A percentile compares a stretch with the other conserved stretches of the same genome.
phyloP scores from a whole-genome alignment of 2,888 invertebrate genomes.

The Amblyjoppa fuscipennis region DNA sequence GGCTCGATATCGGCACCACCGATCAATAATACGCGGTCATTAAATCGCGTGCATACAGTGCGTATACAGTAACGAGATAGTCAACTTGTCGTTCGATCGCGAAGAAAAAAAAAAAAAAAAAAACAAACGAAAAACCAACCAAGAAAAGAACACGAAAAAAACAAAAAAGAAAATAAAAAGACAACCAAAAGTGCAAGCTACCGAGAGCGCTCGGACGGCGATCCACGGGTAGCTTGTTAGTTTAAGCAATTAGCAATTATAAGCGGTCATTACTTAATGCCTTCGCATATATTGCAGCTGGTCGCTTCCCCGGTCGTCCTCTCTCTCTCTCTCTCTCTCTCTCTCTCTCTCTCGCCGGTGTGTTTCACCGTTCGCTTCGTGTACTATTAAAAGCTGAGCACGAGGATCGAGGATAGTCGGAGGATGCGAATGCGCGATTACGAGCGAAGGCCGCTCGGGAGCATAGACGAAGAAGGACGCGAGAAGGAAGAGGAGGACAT shows the following conservation, averaged over 20 bases:
- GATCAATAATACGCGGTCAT: conserved; percentile 53
- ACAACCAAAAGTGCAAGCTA: conserved; percentile 40
- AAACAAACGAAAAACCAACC: conserved; percentile 2
- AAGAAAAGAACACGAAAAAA: background rate
- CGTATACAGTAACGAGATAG: conserved; percentile 57
- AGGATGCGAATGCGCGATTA: conserved; percentile 62
- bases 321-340: background rate
- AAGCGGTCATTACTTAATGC: conserved; percentile 69
- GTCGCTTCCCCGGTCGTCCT: conserved; percentile 26
- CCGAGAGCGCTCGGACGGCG: conserved; percentile 42
- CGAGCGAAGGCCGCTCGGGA: conserved; percentile 58
- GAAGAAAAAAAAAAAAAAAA: conserved; percentile 29
- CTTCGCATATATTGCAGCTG: conserved; percentile 56
- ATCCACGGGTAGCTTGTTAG: conserved; percentile 65
- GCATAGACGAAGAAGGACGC: conserved; percentile 45
- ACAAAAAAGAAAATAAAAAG: conserved; percentile 23
- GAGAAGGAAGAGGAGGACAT: background rate
- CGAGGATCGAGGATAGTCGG: conserved; percentile 23
- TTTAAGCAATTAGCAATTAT: conserved; percentile 70
- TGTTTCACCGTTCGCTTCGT: conserved; percentile 17
- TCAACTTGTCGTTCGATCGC: conserved; percentile 58
- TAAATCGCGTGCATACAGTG: conserved; percentile 37
- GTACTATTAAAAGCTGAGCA: conserved; percentile 54
- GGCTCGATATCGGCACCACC: conserved; percentile 40
- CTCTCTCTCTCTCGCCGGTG: background rate